Conservation (phyloP, 2,797 vertebrate genomes). For the Clarias pachynema region DNA sequence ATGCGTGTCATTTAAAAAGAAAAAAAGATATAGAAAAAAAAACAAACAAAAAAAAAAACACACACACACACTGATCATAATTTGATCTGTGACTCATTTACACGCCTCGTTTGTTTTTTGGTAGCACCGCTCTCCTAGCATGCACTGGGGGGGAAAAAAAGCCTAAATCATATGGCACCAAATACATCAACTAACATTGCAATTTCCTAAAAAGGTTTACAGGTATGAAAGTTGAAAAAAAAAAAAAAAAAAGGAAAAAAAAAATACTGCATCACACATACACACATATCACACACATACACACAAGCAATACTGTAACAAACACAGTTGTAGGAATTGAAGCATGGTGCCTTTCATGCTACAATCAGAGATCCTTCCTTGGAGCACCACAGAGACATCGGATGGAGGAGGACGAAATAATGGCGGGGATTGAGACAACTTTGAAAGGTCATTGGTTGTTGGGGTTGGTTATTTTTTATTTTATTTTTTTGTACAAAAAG, state of each 20-base stretch:
- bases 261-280: constrained; percentile 58
- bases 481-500: constrained; percentile 87
- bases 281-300: constrained; percentile 64
- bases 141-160: not conserved
- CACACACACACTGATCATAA: not conserved
- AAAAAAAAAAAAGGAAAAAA: constrained; percentile 49
- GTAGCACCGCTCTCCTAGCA: constrained; percentile 35
- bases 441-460: constrained; percentile 86
- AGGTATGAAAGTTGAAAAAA: constrained; percentile 70
- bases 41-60: too few relatives aligned
- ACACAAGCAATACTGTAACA: constrained; percentile 72
- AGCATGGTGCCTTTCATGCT: constrained; percentile 66
- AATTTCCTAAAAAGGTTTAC: constrained; percentile 52
- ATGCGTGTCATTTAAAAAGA: not conserved
- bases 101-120: not conserved
- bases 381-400: constrained; percentile 58
- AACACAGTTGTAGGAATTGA: constrained; percentile 72
- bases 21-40: too few relatives aligned
- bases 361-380: constrained; percentile 66
- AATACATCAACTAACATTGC: constrained; percentile 55
- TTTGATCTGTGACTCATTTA: constrained; percentile 29
- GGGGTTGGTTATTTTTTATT: constrained; percentile 63
- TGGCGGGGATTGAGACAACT: constrained; percentile 69
- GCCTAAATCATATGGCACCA: constrained; percentile 56
- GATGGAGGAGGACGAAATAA: constrained; percentile 75